These are phyloP conservation scores for Perodicticus potto DNA, from an alignment of 2,797 vertebrate species.

Conservation along the genomic window DNA sequence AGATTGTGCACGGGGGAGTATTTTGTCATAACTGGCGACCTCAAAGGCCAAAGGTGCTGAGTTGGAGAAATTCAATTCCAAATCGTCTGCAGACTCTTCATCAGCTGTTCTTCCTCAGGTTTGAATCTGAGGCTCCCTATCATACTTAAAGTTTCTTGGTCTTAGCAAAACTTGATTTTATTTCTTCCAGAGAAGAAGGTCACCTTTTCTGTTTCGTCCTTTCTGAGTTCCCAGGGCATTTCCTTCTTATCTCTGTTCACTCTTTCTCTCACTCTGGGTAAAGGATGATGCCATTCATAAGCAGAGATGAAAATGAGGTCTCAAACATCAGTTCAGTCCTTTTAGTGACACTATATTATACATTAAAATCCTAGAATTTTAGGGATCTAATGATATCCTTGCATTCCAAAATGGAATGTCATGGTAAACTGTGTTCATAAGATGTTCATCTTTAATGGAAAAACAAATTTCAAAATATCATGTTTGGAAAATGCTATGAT, in stretches of 20 bases:
- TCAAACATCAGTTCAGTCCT: neutral
- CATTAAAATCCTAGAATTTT: neutral
- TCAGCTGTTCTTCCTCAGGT: neutral
- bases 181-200: neutral
- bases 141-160: neutral
- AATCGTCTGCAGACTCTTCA: neutral
- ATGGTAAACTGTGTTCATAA: neutral
- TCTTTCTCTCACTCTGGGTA: neutral
- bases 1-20: neutral
- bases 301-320: neutral
- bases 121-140: fast-evolving
- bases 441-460: neutral
- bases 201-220: neutral
- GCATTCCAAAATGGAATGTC: neutral
- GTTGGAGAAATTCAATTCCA: neutral
- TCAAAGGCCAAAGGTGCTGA: neutral
- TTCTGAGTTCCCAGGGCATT: neutral
- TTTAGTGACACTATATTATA: neutral
- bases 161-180: neutral
- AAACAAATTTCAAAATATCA: neutral
- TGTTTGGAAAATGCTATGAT: neutral
- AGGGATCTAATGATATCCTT: neutral
- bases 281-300: too few relatives aligned
- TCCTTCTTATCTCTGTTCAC: neutral
- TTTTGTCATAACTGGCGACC: neutral